Percentiles rank a stretch among this genome's conserved stretches.
Evolutionary conservation across 2,113 vertebrate species (phyloP).

Genomic region (Cyrtonyx montezumae): DNA sequence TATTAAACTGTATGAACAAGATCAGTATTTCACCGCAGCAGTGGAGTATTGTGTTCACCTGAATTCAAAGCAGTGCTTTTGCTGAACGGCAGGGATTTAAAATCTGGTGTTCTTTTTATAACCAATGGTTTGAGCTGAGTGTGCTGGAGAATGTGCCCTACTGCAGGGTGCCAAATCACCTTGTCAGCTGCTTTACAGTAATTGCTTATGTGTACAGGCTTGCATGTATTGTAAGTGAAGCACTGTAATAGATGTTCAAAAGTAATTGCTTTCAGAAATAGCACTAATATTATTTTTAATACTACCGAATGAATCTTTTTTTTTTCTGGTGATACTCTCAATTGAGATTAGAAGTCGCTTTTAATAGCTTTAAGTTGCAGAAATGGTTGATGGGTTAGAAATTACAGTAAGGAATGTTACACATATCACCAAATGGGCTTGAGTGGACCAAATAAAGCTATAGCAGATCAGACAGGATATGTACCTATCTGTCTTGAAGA

Average conservation of each 20-base stretch:
- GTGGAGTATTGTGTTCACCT: background rate
- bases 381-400: background rate
- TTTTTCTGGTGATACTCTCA: background rate
- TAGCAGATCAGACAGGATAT: background rate
- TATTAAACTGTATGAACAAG: background rate
- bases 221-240: background rate
- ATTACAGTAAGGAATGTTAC: background rate
- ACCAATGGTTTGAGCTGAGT: background rate
- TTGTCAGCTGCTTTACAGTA: background rate
- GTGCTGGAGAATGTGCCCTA: background rate
- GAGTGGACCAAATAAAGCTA: background rate
- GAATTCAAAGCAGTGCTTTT: background rate
- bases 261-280: background rate
- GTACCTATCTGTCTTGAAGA: background rate
- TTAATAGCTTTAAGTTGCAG: background rate
- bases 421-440: background rate
- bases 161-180: background rate
- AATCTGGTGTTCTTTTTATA: background rate
- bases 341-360: background rate
- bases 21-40: background rate
- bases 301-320: background rate
- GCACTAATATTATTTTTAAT: background rate
- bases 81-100: background rate
- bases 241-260: background rate
- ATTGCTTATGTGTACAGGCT: background rate